phyloP scores from a whole-genome alignment of 2,797 vertebrate species.

The Manis pentadactyla region DNA sequence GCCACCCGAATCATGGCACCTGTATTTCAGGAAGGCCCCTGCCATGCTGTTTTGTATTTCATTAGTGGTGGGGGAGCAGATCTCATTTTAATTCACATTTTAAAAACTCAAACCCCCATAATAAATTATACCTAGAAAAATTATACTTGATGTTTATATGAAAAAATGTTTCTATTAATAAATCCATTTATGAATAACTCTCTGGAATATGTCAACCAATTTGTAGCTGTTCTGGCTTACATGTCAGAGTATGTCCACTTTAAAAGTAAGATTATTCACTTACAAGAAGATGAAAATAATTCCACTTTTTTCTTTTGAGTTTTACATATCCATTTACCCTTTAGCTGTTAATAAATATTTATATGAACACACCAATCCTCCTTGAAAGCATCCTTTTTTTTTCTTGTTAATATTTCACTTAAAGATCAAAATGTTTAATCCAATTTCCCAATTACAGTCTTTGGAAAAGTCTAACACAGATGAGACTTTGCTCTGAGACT shows the following conservation, averaged over 20 bases:
- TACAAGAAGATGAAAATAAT: not conserved
- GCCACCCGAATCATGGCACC: too few species aligned
- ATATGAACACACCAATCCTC: not conserved
- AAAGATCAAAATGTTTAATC: not conserved
- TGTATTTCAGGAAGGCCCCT: not conserved
- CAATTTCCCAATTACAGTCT: not conserved
- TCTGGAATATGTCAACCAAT: not conserved
- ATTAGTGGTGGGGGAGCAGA: fast-evolving
- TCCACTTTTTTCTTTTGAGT: not conserved
- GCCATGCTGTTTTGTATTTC: not conserved
- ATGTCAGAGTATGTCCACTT: not conserved
- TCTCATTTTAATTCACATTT: not conserved
- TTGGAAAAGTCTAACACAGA: not conserved
- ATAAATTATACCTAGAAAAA: not conserved
- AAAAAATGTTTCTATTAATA: not conserved
- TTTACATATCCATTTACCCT: not conserved
- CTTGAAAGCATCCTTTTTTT: not conserved
- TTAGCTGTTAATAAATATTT: not conserved
- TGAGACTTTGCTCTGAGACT: not conserved
- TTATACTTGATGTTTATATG: not conserved
- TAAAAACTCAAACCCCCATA: not conserved
- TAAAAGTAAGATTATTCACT: not conserved
- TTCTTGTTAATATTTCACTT: not conserved
- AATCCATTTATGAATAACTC: not conserved
- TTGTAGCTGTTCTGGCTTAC: not conserved